These are phyloP conservation scores for Alligator mississippiensis DNA, from an alignment of 2,113 vertebrate genomes.

Conservation along the genomic window DNA sequence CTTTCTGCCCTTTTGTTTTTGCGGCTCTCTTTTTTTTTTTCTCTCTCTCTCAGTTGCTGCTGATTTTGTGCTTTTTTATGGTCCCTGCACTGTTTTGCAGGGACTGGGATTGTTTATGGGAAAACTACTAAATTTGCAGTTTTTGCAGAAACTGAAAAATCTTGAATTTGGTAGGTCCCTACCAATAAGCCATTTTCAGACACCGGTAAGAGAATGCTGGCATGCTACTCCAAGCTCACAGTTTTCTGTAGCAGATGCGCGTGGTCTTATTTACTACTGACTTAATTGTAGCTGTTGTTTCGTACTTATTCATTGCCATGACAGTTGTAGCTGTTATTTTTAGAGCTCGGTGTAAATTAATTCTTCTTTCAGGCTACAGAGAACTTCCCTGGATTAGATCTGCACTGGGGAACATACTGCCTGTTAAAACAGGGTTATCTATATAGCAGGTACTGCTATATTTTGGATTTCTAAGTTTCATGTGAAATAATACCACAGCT, in stretches of 20 bases:
- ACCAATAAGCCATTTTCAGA: not conserved
- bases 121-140: too few relatives aligned
- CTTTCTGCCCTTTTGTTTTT: too few relatives aligned
- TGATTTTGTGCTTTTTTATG: too few relatives aligned
- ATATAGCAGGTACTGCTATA: not conserved
- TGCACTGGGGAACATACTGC: not conserved
- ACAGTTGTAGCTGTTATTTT: not conserved
- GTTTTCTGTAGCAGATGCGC: not conserved
- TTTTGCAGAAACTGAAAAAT: too few relatives aligned
- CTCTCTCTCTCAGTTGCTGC: too few relatives aligned
- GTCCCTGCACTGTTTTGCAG: too few relatives aligned
- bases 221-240: not conserved
- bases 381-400: not conserved
- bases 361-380: not conserved
- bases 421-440: not conserved
- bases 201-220: not conserved
- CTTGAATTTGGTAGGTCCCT: too few relatives aligned
- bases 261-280: not conserved
- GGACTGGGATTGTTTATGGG: too few relatives aligned
- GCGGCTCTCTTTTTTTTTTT: too few relatives aligned
- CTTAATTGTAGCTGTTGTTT: not conserved
- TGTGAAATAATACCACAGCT: not conserved
- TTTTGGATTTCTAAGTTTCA: not conserved
- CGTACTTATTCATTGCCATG: not conserved
- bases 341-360: conserved; percentile 7